phyloP scores from a whole-genome alignment of 2,113 vertebrate genomes.

The Sardina pilchardus region DNA sequence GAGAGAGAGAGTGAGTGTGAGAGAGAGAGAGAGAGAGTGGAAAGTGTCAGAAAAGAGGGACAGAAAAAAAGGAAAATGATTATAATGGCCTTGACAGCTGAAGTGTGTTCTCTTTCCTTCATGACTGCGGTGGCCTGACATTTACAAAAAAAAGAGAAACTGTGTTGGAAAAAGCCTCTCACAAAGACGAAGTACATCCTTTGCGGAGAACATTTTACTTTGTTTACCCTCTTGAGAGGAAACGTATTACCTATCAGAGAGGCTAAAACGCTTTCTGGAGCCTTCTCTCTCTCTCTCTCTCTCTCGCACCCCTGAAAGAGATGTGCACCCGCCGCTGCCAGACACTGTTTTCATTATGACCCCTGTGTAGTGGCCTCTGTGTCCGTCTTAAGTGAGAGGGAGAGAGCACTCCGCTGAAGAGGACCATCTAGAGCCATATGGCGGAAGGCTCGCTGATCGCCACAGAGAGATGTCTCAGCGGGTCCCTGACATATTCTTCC shows the following conservation, averaged over 20 bases:
- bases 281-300: neutral
- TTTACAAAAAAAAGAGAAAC: constrained; percentile 31
- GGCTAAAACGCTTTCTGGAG: neutral
- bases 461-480: neutral
- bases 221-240: neutral
- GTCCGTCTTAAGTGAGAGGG: neutral
- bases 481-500: neutral
- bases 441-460: neutral
- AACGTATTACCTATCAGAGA: constrained; percentile 2
- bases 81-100: constrained; percentile 10
- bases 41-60: neutral
- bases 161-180: constrained; percentile 16
- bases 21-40: neutral
- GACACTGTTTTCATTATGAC: neutral
- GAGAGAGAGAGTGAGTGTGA: neutral
- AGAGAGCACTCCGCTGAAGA: neutral
- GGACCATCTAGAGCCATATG: neutral
- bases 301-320: neutral
- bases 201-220: neutral
- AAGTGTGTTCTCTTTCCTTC: neutral
- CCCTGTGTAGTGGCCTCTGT: neutral
- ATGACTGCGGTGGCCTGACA: constrained; percentile 4
- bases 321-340: neutral
- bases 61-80: neutral
- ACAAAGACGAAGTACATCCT: neutral